phyloP scores from a whole-genome alignment of 2,888 invertebrate species.

The Apamea crenata region DNA sequence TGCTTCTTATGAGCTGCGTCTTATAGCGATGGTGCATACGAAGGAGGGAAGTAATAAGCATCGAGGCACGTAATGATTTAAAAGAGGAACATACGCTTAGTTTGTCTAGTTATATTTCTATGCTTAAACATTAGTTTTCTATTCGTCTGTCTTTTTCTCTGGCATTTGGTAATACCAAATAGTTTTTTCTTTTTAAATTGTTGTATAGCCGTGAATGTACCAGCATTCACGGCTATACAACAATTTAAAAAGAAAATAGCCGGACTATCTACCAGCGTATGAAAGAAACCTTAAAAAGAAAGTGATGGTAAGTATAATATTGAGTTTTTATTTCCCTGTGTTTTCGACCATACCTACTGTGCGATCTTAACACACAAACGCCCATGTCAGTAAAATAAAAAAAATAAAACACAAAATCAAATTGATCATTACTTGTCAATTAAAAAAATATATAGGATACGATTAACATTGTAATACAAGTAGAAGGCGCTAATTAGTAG shows the following conservation, averaged over 20 bases:
- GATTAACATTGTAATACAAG: constrained; percentile 81
- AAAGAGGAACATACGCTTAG: background rate
- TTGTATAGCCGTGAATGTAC: background rate
- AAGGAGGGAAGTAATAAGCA: constrained; percentile 3
- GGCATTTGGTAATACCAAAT: background rate
- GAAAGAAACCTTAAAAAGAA: background rate
- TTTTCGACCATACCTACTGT: background rate
- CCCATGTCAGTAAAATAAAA: background rate
- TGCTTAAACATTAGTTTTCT: background rate
- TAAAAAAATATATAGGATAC: no score
- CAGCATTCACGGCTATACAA: no score
- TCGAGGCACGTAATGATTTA: background rate
- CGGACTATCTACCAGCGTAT: background rate
- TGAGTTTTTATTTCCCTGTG: background rate
- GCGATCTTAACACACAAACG: no score
- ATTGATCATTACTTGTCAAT: background rate
- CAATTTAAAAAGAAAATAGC: no score
- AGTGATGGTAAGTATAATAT: background rate
- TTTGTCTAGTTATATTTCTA: background rate
- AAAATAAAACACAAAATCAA: background rate
- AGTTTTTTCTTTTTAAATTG: background rate
- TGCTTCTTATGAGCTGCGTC: constrained; percentile 21
- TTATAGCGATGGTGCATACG: constrained; percentile 28
- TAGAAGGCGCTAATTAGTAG: constrained; percentile 82
- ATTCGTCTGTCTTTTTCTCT: background rate